Base-by-base conservation (phyloP, 2,797 vertebrate genomes). In the Syngnathus rostellatus region DNA sequence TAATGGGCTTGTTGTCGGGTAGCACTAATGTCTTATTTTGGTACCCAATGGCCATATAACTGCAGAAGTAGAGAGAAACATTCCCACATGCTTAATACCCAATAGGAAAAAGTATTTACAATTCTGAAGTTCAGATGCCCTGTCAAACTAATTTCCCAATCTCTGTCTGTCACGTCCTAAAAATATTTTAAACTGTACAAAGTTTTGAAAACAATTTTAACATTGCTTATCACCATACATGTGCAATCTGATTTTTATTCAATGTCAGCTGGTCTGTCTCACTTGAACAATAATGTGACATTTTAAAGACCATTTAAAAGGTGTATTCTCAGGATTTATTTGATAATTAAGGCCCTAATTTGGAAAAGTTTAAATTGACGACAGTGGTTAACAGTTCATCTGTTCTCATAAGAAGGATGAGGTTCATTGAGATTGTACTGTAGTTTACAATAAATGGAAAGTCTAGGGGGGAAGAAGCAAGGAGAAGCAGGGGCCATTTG, bases 1-100 rank as follows among this genome's bases (percentile, higher is more conserved):
- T 81, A 72, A 81, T 83, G 67, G 77, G 77, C 79, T 80, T 83
- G 76, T 76, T 79, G 68, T 70, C 75, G 73, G 67, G 68, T 46
- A 6, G 50, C 63, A 65, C 69, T 83, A 77, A 82, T 79, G 77
- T 82, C 79, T 75, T 82, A 76, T 77, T 77, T 81, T 81, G 68
- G 62, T 68, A 76, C 78, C 79, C 74, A 31, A 65, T 23, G 67
- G 80, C 67, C 71, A 65, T 78, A 70, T 72, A 78, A 78, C 73
- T 71, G 71, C 50, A 73, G 66, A 72, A 70, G 45, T 21, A 62
- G 41, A 60, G 11, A 45, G 11, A 45, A 25, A 62, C 12, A 16
- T 41, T 8, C 21, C 40, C 41, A 45, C 41, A 25, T 14, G 9
- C 8, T 62, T 12, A 40, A 23, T 40, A 59, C 38, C 3, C 0